These are phyloP conservation scores for Mesembrinibis cayennensis DNA, from an alignment of 2,113 vertebrate species.

Conservation along the genomic window DNA sequence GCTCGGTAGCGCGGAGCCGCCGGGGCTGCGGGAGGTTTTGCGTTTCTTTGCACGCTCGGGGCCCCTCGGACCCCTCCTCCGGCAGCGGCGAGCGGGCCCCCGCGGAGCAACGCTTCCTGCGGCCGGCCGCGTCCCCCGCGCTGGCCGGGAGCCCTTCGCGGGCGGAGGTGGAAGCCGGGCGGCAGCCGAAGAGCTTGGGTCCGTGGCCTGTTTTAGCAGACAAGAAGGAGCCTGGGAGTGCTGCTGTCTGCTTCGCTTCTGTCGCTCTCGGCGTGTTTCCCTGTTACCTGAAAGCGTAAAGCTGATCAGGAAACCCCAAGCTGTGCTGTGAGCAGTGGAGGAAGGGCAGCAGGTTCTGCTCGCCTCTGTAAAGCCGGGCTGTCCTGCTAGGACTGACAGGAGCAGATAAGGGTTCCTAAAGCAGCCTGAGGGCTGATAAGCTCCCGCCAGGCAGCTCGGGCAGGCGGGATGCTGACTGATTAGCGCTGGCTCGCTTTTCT, in stretches of 20 bases:
- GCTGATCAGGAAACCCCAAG: neutral
- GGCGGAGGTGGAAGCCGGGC: neutral
- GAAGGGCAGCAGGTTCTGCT: neutral
- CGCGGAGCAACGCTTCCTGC: no score
- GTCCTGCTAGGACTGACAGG: rapidly evolving
- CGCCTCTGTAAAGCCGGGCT: neutral
- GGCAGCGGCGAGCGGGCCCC: neutral
- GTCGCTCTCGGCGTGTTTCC: rapidly evolving
- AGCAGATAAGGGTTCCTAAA: neutral
- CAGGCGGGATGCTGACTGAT: neutral
- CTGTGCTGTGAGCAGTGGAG: neutral
- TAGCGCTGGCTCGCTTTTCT: neutral
- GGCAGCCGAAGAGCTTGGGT: rapidly evolving
- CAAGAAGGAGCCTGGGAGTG: rapidly evolving
- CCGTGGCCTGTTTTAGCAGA: no score
- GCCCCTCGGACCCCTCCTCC: neutral
- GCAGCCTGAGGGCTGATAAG: neutral
- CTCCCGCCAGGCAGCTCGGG: rapidly evolving
- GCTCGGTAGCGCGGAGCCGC: neutral
- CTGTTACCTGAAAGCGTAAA: neutral
- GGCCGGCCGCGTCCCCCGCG: no score
- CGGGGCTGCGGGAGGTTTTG: no score
- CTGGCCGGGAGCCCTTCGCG: rapidly evolving
- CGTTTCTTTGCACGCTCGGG: no score
- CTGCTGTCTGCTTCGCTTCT: neutral